A percentile compares a stretch with the other conserved stretches of the same genome.
Evolutionary conservation across 2,113 vertebrate species (phyloP).

Genomic region (Notiomystis cincta): DNA sequence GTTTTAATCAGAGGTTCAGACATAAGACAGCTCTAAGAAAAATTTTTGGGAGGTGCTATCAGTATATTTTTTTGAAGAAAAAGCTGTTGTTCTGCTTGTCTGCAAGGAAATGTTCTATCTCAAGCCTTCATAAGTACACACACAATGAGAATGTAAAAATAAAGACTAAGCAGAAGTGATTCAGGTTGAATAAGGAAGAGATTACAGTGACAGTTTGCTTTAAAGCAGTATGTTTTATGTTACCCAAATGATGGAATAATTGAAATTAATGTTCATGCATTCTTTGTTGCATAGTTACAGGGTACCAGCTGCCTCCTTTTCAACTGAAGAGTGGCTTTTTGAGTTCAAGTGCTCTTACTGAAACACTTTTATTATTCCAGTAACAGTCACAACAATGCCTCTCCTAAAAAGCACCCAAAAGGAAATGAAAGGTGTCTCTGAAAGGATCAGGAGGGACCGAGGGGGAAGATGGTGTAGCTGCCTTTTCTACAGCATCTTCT

Average conservation of each 20-base stretch:
- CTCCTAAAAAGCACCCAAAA: not conserved
- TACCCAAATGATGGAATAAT: not conserved
- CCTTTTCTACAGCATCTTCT: not conserved
- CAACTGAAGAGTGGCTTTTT: not conserved
- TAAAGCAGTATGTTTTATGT: not conserved
- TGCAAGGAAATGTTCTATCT: not conserved
- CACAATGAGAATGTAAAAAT: not conserved
- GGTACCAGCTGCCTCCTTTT: not conserved
- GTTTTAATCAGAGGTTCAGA: not conserved
- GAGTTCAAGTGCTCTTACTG: not conserved
- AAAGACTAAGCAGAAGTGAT: not conserved
- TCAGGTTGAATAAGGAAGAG: not conserved
- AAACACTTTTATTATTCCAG: not conserved
- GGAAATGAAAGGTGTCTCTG: not conserved
- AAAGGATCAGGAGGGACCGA: not conserved
- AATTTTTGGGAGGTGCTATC: not conserved
- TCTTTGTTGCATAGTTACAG: not conserved
- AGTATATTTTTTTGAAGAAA: not conserved
- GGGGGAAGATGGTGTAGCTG: not conserved
- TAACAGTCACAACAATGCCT: not conserved
- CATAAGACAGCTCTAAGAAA: not conserved
- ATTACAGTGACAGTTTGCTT: not conserved
- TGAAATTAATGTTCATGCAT: not conserved
- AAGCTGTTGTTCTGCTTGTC: not conserved
- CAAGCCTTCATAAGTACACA: not conserved